phyloP scores from a whole-genome alignment of 2,797 vertebrate genomes.

The Ctenochaetus hawaiiensis region DNA sequence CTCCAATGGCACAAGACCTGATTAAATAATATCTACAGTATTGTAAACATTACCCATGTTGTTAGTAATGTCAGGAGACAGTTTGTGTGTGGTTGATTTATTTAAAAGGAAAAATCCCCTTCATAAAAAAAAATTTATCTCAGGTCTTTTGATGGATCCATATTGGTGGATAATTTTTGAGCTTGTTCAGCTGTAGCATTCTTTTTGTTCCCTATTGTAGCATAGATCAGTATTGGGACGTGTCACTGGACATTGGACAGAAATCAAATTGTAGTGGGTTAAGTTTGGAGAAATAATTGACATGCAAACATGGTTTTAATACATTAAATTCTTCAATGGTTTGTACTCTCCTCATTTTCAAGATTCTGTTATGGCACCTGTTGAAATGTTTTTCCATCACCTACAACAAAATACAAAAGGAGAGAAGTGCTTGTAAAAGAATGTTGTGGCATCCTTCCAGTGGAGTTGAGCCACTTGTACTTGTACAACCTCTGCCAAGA shows the following conservation, averaged over 20 bases:
- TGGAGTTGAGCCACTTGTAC: conserved; percentile 66
- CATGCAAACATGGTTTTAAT: conserved; percentile 46
- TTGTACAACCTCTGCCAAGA: conserved; percentile 70
- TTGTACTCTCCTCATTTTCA: conserved; percentile 49
- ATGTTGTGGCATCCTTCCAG: conserved; percentile 77
- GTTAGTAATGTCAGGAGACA: too few relatives aligned
- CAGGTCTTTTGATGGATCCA: neutral
- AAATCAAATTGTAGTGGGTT: conserved; percentile 36
- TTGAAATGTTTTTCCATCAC: conserved; percentile 59
- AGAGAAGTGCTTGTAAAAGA: conserved; percentile 69
- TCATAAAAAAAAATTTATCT: neutral
- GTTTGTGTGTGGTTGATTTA: too few relatives aligned
- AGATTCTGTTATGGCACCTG: conserved; percentile 59
- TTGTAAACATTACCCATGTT: too few relatives aligned
- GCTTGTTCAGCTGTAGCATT: neutral
- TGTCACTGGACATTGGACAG: conserved; percentile 26
- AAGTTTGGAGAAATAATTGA: conserved; percentile 47
- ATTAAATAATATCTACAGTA: neutral
- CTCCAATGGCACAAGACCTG: neutral
- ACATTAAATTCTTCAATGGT: conserved; percentile 50
- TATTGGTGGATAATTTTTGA: neutral
- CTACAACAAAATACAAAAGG: conserved; percentile 66
- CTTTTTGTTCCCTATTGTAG: neutral
- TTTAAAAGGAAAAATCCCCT: too few relatives aligned
- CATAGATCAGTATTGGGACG: conserved; percentile 13